A percentile compares a stretch with the other conserved stretches of the same genome.
Evolutionary conservation across 2,797 vertebrate genomes (phyloP).

Genomic region (Falco columbarius): DNA sequence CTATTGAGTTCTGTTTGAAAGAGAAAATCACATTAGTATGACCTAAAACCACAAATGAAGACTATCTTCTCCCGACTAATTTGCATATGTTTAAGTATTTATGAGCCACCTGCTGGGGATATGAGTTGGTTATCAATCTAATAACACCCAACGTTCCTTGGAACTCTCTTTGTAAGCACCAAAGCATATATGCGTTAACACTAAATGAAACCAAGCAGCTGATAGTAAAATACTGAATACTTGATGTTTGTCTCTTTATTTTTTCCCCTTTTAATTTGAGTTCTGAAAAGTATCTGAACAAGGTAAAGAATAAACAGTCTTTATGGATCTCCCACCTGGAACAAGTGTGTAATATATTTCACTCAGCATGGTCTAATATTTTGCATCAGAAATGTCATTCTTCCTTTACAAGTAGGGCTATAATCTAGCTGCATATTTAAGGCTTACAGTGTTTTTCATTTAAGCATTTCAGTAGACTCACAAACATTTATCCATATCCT

Average conservation of each 20-base stretch:
- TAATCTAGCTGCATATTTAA: conserved; percentile 1
- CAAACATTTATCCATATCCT: background rate
- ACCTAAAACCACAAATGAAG: conserved; percentile 82
- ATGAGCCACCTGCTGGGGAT: conserved; percentile 86
- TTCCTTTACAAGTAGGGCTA: background rate
- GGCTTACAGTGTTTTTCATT: conserved; percentile 11
- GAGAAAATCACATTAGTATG: conserved; percentile 82
- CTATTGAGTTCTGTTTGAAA: conserved; percentile 84
- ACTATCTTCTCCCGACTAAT: conserved; percentile 78
- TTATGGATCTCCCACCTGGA: background rate
- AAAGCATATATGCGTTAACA: conserved; percentile 76
- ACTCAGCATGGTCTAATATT: background rate
- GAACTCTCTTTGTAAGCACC: conserved; percentile 78
- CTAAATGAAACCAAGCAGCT: conserved; percentile 77
- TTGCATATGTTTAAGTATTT: conserved; percentile 83
- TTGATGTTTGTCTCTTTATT: background rate
- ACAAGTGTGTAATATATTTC: background rate
- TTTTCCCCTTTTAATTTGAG: background rate
- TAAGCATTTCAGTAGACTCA: conserved; percentile 6
- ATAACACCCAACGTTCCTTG: conserved; percentile 77
- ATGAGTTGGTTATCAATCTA: conserved; percentile 89
- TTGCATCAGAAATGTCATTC: conserved; percentile 14
- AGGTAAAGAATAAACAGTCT: conserved; percentile 11
- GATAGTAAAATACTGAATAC: conserved; percentile 68
- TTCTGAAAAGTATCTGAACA: conserved; percentile 15